Evolutionary conservation across 2,113 vertebrate species (phyloP).

Genomic region (Eulemur macaco): DNA sequence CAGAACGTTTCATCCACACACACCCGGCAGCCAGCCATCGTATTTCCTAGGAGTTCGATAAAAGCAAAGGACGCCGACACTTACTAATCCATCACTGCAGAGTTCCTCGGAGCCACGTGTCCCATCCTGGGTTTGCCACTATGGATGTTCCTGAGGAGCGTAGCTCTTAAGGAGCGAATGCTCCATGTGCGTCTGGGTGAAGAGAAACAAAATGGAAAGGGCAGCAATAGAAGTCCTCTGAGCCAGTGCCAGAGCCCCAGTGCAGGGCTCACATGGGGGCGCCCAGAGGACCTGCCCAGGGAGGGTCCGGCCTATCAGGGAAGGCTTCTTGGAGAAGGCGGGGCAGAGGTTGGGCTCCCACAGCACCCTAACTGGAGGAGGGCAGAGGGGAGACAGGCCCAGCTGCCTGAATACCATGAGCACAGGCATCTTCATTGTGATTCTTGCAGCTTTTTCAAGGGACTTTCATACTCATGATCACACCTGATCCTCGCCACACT

Average conservation of each 20-base stretch:
- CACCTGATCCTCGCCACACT: neutral
- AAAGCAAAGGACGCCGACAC: neutral
- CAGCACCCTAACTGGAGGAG: neutral
- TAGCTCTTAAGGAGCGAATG: too few species aligned
- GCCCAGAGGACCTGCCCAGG: neutral
- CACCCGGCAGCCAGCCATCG: too few species aligned
- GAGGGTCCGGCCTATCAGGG: neutral
- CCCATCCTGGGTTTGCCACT: neutral
- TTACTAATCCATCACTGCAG: neutral
- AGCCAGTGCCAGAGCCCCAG: neutral
- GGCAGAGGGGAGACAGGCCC: neutral
- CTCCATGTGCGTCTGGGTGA: neutral
- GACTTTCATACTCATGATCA: neutral
- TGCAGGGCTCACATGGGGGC: fast-evolving
- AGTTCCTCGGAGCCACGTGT: neutral
- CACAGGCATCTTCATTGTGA: neutral
- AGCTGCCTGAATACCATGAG: neutral
- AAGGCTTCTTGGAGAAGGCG: neutral
- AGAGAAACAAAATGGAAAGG: neutral
- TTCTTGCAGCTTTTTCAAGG: neutral
- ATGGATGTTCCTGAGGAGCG: neutral
- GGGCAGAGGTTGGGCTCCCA: neutral
- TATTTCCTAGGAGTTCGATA: neutral
- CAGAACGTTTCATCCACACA: neutral
- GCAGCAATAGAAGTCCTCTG: neutral